Percentiles rank a stretch among this genome's conserved stretches.
Evolutionary conservation across 1,140 invertebrate genomes (phyloP).

Genomic region (Helicorthomorpha holstii): DNA sequence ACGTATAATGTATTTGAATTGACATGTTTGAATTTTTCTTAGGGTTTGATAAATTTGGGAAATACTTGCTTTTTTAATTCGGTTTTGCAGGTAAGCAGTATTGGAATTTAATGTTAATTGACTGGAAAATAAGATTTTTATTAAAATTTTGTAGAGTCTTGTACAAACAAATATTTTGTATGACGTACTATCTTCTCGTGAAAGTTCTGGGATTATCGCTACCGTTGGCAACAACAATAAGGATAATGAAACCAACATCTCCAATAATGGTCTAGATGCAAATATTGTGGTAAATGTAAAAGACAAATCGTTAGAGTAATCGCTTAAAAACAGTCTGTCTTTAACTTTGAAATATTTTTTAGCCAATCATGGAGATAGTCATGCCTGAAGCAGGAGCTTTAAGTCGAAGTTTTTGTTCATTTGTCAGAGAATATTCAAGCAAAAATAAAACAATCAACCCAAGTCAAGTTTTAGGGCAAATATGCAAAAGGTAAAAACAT

Average conservation of each 20-base stretch:
- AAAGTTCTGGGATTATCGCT: no score
- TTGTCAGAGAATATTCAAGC: constrained; percentile 39
- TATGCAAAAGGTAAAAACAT: constrained; percentile 42
- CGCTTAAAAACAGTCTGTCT: background rate
- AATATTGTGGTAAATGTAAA: no score
- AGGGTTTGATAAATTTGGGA: constrained; percentile 68
- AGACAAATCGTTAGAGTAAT: no score
- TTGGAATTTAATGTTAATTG: background rate
- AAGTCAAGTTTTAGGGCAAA: constrained; percentile 46
- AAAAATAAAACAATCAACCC: constrained; percentile 37
- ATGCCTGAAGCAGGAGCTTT: constrained; percentile 51
- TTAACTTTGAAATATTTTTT: constrained; percentile 39
- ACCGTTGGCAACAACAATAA: no score
- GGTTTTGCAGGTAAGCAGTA: constrained; percentile 50
- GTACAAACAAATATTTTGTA: no score
- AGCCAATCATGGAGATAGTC: constrained; percentile 31
- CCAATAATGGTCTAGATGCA: no score
- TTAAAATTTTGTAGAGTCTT: no score
- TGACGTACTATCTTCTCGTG: no score
- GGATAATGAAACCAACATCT: no score
- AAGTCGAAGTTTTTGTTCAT: constrained; percentile 44
- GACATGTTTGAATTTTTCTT: constrained; percentile 13
- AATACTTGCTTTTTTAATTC: constrained; percentile 96
- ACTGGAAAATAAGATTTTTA: no score
- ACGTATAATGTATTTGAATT: no score